A percentile compares a stretch with the other conserved stretches of the same genome.
Evolutionary conservation across 2,797 vertebrate genomes (phyloP).

Genomic region (Xerus rutilus): DNA sequence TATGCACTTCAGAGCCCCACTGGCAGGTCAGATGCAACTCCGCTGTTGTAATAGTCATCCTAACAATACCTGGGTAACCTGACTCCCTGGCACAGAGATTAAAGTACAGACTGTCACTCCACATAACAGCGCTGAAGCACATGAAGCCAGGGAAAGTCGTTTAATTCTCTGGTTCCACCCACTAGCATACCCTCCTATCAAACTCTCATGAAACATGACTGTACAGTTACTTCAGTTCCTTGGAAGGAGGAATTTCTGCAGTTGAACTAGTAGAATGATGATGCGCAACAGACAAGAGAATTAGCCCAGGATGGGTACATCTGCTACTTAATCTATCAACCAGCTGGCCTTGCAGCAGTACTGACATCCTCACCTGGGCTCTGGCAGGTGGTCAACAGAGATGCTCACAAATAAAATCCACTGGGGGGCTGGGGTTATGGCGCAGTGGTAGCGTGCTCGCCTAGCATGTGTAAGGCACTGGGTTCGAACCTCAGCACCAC

Average conservation of each 20-base stretch:
- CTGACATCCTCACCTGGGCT: constrained; percentile 11
- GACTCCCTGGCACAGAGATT: neutral
- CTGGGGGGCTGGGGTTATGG: no score
- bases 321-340: neutral
- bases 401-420: constrained; percentile 12
- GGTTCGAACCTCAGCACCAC: no score
- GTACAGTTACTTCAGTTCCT: neutral
- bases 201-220: neutral
- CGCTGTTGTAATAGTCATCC: neutral
- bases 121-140: neutral
- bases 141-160: neutral
- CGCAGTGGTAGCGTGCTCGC: no score
- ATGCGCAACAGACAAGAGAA: neutral
- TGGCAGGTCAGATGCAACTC: neutral
- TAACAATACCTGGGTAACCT: neutral
- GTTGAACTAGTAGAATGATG: neutral
- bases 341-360: neutral
- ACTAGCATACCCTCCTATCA: neutral
- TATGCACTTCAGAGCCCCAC: neutral
- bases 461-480: no score
- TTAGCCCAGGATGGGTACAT: neutral
- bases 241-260: neutral
- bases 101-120: constrained; percentile 3
- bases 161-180: neutral
- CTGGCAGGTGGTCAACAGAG: constrained; percentile 8